Evolutionary conservation across 2,113 vertebrate species (phyloP).

Genomic region (Herpailurus yagouaroundi): DNA sequence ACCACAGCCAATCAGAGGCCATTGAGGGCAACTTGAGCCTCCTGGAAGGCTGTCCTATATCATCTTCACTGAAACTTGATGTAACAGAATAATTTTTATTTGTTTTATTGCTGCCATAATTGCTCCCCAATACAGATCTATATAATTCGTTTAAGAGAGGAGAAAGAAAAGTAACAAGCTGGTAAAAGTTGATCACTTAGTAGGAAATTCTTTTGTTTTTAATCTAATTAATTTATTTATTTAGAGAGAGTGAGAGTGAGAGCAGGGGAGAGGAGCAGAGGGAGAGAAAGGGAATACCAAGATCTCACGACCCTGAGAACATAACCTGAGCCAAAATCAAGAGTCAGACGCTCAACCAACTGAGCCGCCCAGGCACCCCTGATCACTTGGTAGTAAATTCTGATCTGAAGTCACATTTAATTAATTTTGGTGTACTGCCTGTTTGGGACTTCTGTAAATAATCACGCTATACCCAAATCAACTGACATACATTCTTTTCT

Average conservation of each 20-base stretch:
- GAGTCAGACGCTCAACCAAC: no score
- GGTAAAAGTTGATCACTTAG: not conserved
- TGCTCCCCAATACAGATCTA: not conserved
- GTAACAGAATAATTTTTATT: not conserved
- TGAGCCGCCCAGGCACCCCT: no score
- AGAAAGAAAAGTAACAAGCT: not conserved
- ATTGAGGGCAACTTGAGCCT: not conserved
- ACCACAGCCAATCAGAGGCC: not conserved
- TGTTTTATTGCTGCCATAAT: not conserved
- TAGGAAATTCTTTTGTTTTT: not conserved
- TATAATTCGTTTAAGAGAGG: not conserved
- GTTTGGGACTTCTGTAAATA: not conserved
- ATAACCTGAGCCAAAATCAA: no score
- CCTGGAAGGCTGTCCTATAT: not conserved
- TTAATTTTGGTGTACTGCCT: not conserved
- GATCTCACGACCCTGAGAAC: no score
- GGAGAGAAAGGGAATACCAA: no score
- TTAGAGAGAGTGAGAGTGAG: no score
- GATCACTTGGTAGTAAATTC: not conserved
- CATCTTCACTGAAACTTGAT: not conserved
- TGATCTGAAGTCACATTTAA: not conserved
- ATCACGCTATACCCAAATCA: not conserved
- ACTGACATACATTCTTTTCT: not conserved
- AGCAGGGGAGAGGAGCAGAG: no score
- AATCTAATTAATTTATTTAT: no score